Evolutionary conservation across 2,113 vertebrate species (phyloP), one percentile per base, ranked within the genome.

Genomic region (Silurus asotus): DNA sequence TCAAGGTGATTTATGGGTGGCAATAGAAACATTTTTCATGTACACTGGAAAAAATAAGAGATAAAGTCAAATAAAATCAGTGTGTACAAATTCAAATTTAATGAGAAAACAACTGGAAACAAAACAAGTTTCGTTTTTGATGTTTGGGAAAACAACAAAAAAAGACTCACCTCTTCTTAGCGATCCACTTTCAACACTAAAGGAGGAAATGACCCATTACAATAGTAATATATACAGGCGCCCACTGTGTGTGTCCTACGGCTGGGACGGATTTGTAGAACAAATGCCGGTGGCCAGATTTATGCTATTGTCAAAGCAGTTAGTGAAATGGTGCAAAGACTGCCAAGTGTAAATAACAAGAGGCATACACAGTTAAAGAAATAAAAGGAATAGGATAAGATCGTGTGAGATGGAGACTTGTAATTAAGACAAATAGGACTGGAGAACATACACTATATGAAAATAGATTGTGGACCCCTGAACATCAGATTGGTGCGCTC

Each of bases 171-270:
- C 64, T 25, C 51, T 6, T 82, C 37, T 82, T 37, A 69, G 51
- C 64, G 55, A 51, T 82, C 81, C 2, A 28, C 37, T 37, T 37
- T 37, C 37, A 37, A 37, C 37, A 37, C 81, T 82, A 10, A 28
- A 69, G 51, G 64, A 77, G 81, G 81, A 82, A 82, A 67, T 10
- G 65, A 82, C 45, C n/a, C 51, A 82, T 51, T 37, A 82, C 81
- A 67, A 82, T 82, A 82, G 81, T 67, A 51, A 82, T 69, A 69
- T 82, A 81, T 69, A 69, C 53, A 82, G 61, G 51, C 74, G 61
- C 62, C 56, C 81, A 19, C 58, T 62, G 37, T 48, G 28, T 49
- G 78, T 69, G 64, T 49, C n/a, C 59, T 62, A 62, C 19, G 56
- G 19, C 58, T 81, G 78, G 78, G 74, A 77, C 74, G 74, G 74